Conservation (phyloP, 2,113 vertebrate species). For the Puffinus mauretanicus region DNA sequence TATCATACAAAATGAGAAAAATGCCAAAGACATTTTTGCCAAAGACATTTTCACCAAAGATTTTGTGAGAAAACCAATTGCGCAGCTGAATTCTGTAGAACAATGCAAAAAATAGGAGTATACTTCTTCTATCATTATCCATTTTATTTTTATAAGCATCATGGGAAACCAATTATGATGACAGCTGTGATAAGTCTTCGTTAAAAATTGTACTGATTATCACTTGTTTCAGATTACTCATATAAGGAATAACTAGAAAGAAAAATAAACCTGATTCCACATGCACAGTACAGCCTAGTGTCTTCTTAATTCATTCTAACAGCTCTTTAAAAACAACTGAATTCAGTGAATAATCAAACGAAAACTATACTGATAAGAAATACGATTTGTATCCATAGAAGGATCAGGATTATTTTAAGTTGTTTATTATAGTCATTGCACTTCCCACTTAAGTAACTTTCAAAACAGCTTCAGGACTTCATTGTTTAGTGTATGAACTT, state of each 20-base stretch:
- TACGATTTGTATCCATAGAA: not conserved
- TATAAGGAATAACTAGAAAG: conserved; percentile 18
- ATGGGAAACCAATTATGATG: conserved; percentile 55
- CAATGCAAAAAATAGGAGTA: not conserved
- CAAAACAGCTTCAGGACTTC: not conserved
- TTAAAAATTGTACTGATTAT: conserved; percentile 45
- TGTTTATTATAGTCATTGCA: not conserved
- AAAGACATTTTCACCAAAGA: not conserved
- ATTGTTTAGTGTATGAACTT: not conserved
- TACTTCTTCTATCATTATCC: conserved; percentile 34
- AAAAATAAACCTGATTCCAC: conserved; percentile 27
- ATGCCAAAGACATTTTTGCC: not conserved
- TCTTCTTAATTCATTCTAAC: not conserved
- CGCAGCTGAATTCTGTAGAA: conserved; percentile 24
- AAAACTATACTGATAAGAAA: not conserved
- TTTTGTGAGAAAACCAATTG: not conserved
- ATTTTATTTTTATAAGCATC: conserved; percentile 45
- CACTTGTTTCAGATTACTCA: conserved; percentile 25
- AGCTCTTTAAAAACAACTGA: not conserved
- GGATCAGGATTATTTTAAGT: not conserved
- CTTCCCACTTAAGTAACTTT: not conserved
- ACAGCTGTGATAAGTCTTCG: conserved; percentile 36
- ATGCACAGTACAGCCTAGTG: not conserved
- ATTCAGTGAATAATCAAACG: not conserved
- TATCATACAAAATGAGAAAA: not conserved